These are phyloP conservation scores for Akabosia matsudoensis DNA, from an alignment of 1,140 invertebrate species.

Conservation along the genomic window DNA sequence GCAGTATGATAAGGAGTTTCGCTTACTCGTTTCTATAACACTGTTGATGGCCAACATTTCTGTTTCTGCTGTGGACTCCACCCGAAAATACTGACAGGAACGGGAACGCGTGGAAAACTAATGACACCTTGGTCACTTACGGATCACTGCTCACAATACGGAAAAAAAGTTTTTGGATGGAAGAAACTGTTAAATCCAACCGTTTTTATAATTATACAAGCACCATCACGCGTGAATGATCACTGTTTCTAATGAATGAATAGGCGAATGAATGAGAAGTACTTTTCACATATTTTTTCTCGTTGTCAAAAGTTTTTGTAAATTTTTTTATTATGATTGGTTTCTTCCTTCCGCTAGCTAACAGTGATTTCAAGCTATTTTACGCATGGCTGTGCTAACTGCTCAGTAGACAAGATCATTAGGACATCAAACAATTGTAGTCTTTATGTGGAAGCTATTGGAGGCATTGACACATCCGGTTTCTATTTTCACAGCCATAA, in stretches of 20 bases:
- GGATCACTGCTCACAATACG: conserved; percentile 6
- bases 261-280: background rate
- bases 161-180: background rate
- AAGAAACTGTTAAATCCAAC: background rate
- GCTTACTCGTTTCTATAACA: too few species aligned
- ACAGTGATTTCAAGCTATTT: background rate
- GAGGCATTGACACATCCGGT: conserved; percentile 14
- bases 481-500: background rate
- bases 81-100: background rate
- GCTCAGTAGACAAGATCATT: too few species aligned
- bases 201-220: background rate
- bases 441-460: too few species aligned
- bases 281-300: background rate
- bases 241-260: background rate
- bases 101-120: conserved; percentile 12
- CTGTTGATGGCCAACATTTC: background rate
- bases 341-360: conserved; percentile 22
- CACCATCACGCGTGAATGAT: background rate
- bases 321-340: background rate
- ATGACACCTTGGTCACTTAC: conserved; percentile 21
- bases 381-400: background rate
- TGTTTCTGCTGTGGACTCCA: background rate
- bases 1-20: too few species aligned
- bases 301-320: background rate
- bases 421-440: too few species aligned